A percentile compares a stretch with the other conserved stretches of the same genome.
phyloP scores from a whole-genome alignment of 2,797 vertebrate species.

The Delichon dasypus region DNA sequence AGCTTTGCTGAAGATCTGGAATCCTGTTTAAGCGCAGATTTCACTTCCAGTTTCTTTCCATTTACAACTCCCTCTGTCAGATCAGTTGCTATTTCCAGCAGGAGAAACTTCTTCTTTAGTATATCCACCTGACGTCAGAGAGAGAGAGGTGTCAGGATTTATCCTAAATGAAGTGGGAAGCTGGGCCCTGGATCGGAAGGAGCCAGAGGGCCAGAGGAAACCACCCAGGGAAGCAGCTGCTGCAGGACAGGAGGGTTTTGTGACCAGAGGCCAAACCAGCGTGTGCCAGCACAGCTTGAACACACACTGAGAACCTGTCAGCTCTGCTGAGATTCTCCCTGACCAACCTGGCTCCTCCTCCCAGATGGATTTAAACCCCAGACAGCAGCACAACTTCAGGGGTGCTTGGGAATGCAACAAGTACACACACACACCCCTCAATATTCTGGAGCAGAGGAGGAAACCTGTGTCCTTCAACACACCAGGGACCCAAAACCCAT shows the following conservation, averaged over 20 bases:
- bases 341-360: not conserved
- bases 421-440: accelerated
- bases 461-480: not conserved
- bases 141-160: not conserved
- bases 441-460: not conserved
- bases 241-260: not conserved
- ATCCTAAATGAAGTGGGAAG: not conserved
- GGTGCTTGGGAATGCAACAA: accelerated
- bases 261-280: not conserved
- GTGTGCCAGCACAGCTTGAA: not conserved
- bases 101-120: constrained; percentile 81
- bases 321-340: not conserved
- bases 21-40: constrained; percentile 44
- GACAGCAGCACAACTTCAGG: not conserved
- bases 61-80: constrained; percentile 88
- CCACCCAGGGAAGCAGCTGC: not conserved
- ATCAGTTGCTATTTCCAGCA: constrained; percentile 82
- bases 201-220: not conserved
- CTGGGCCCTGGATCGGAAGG: not conserved
- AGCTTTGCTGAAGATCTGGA: not conserved
- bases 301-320: not conserved
- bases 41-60: constrained; percentile 75
- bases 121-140: constrained; percentile 83
- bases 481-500: not conserved
- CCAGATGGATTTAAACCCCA: not conserved